phyloP scores from a whole-genome alignment of 1,140 invertebrate genomes.

The Drosophila murphyi region DNA sequence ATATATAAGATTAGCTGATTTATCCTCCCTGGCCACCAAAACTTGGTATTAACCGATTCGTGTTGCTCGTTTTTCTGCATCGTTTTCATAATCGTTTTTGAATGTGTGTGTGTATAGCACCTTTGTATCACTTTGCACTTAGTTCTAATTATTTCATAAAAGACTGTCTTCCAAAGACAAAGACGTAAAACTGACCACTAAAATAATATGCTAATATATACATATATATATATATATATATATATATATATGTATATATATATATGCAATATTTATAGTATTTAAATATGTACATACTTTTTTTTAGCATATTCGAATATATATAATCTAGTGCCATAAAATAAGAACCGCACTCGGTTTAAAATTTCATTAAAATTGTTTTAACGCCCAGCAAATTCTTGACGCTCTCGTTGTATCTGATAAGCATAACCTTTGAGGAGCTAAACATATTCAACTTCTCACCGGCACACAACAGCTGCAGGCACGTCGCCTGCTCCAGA shows the following conservation, averaged over 20 bases:
- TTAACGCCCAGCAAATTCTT: constrained; percentile 82
- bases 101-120: constrained; percentile 78
- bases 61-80: constrained; percentile 32
- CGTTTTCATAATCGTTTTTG: constrained; percentile 35
- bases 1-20: constrained; percentile 56
- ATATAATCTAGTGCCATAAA: constrained; percentile 21
- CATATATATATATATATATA: constrained; percentile 46
- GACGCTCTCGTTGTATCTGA: constrained; percentile 92
- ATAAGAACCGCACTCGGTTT: constrained; percentile 34
- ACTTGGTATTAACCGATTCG: constrained; percentile 25
- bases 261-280: constrained; percentile 54
- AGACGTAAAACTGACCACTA: constrained; percentile 63
- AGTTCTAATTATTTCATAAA: constrained; percentile 73
- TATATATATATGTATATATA: too few relatives aligned
- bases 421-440: constrained; percentile 91
- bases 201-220: constrained; percentile 34
- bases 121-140: constrained; percentile 84
- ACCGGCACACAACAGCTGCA: constrained; percentile 90
- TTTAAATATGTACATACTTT: background rate
- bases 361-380: constrained; percentile 84
- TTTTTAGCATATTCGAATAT: background rate
- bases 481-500: constrained; percentile 91
- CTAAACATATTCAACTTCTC: constrained; percentile 90
- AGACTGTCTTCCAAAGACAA: constrained; percentile 75
- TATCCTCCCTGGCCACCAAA: constrained; percentile 46